These are phyloP conservation scores for Drosophila robusta DNA, from an alignment of 2,888 invertebrate species.

Conservation along the genomic window DNA sequence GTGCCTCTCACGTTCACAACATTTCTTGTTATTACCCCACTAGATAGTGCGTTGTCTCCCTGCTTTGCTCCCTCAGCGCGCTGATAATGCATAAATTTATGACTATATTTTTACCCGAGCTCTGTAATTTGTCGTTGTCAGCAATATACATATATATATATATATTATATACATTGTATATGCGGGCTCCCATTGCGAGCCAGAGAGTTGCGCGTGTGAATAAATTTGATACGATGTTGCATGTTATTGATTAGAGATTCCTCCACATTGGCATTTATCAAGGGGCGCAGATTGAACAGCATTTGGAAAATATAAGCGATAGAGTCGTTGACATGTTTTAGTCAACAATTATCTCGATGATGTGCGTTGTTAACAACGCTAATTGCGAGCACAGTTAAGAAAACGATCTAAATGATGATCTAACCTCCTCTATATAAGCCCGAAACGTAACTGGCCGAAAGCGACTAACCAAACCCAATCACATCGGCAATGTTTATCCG, in stretches of 20 bases:
- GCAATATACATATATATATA: not conserved
- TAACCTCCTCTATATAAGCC: constrained; percentile 17
- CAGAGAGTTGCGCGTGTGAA: not conserved
- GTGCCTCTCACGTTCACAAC: not conserved
- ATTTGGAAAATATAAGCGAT: not conserved
- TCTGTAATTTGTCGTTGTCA: constrained; percentile 12
- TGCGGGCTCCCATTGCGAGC: not conserved
- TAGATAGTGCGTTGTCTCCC: no score
- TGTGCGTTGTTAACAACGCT: constrained; percentile 9
- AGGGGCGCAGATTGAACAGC: not conserved
- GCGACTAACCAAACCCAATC: no score
- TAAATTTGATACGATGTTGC: constrained; percentile 1
- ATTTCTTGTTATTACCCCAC: not conserved
- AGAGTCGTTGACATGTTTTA: not conserved
- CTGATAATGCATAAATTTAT: constrained; percentile 26
- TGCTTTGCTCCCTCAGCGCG: not conserved
- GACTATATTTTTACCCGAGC: constrained; percentile 8
- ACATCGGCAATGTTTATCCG: constrained; percentile 8
- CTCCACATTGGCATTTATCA: not conserved
- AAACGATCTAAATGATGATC: not conserved
- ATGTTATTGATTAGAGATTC: constrained; percentile 1
- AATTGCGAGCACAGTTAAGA: not conserved
- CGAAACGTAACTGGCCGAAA: not conserved
- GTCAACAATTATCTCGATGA: not conserved
- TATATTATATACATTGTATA: not conserved